Evolutionary conservation across 2,113 vertebrate genomes (phyloP).

Genomic region (Grammomys dolichurus): DNA sequence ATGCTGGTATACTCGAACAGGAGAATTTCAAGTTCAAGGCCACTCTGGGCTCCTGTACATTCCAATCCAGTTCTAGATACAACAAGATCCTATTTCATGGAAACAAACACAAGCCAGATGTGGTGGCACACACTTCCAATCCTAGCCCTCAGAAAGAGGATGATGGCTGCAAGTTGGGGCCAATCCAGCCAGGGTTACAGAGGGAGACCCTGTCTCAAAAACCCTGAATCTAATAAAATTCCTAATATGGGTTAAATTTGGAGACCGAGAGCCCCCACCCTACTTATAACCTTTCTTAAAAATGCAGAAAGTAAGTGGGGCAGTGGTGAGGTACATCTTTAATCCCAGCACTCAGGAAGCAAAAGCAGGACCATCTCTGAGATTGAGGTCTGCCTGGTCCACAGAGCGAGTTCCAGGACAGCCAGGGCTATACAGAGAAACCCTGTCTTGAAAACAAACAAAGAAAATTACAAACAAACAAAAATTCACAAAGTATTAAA

Average conservation of each 20-base stretch:
- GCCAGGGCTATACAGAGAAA: background rate
- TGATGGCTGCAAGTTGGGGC: no score
- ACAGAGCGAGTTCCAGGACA: background rate
- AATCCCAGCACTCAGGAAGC: background rate
- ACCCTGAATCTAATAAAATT: background rate
- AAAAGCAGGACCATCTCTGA: background rate
- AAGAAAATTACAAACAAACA: background rate
- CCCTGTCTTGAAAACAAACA: background rate
- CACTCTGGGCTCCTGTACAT: background rate
- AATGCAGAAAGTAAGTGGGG: background rate
- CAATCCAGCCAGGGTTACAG: background rate
- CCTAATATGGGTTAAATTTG: background rate
- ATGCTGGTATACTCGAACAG: background rate
- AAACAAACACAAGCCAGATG: background rate
- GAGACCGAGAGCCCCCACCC: background rate
- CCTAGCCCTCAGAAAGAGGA: background rate
- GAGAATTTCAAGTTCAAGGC: background rate
- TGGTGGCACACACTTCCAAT: background rate
- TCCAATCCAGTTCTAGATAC: background rate
- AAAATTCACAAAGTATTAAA: slow-evolving; percentile 30
- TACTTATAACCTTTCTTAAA: background rate
- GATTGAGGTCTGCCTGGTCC: background rate
- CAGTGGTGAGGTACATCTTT: background rate
- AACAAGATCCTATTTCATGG: background rate
- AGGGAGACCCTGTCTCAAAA: background rate